Evolutionary conservation across 2,113 vertebrate species (phyloP).

Genomic region (Osmerus eperlanus): DNA sequence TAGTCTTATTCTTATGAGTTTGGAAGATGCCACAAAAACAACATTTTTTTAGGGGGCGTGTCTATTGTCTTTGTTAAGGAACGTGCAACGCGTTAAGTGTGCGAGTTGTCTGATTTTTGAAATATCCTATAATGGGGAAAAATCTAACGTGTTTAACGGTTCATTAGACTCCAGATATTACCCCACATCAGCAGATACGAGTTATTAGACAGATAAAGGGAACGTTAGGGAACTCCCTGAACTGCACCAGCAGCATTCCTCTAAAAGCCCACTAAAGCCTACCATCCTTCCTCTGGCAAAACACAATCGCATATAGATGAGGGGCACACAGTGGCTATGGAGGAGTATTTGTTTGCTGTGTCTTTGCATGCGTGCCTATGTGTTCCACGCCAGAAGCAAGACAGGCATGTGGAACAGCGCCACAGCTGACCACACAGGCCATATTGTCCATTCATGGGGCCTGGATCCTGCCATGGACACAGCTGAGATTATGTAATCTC

Average conservation of each 20-base stretch:
- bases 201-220: too few species aligned
- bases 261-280: background rate
- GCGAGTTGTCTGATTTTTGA: too few species aligned
- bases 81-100: too few species aligned
- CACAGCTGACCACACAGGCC: slow-evolving; percentile 27
- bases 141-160: too few species aligned
- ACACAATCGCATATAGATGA: slow-evolving; percentile 5
- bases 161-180: too few species aligned
- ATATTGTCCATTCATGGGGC: slow-evolving; percentile 56
- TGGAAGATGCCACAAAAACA: too few species aligned
- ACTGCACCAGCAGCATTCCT: slow-evolving; percentile 14
- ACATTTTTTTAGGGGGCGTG: too few species aligned
- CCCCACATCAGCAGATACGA: too few species aligned
- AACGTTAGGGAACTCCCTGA: background rate
- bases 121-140: too few species aligned
- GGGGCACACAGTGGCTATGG: background rate
- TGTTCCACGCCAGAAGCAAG: slow-evolving; percentile 9
- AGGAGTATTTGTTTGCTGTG: slow-evolving; percentile 13
- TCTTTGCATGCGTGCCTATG: slow-evolving; percentile 24
- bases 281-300: background rate
- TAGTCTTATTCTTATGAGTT: too few species aligned
- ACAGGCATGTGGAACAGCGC: slow-evolving; percentile 1
- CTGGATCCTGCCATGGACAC: slow-evolving; percentile 32
- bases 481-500: slow-evolving; percentile 17
- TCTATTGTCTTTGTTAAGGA: too few species aligned